These are phyloP conservation scores for Willisornis vidua DNA, from an alignment of 2,113 vertebrate species.

Conservation along the genomic window DNA sequence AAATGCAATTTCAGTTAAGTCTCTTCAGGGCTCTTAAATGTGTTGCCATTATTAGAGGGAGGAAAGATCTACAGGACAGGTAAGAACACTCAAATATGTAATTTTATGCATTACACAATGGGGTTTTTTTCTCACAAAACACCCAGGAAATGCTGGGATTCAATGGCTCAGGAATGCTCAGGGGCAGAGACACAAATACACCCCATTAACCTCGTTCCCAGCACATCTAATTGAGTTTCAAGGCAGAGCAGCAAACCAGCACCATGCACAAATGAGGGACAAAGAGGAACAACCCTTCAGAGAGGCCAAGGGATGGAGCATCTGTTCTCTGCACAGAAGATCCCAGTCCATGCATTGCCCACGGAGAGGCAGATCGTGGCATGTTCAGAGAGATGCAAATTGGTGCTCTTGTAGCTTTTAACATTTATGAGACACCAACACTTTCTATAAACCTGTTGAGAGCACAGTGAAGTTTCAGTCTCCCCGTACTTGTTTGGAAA, in stretches of 20 bases:
- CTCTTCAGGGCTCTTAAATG: background rate
- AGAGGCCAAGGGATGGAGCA: background rate
- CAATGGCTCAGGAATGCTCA: accelerated
- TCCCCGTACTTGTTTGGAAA: background rate
- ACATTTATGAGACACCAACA: background rate
- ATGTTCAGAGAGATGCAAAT: background rate
- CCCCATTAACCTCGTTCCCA: background rate
- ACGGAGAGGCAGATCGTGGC: accelerated
- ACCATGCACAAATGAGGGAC: background rate
- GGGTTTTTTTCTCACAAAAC: background rate
- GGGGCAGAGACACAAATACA: background rate
- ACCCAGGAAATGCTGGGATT: accelerated
- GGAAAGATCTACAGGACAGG: background rate
- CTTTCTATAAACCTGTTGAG: background rate
- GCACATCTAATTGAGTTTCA: background rate
- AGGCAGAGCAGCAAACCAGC: background rate
- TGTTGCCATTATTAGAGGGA: background rate
- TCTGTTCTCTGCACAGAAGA: background rate
- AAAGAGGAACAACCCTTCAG: background rate
- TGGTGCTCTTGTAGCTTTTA: background rate
- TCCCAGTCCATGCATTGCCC: background rate
- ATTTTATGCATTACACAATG: accelerated
- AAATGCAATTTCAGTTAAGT: background rate
- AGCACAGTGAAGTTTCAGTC: background rate
- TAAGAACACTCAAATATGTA: background rate